Base-by-base conservation (phyloP, 2,888 invertebrate genomes). In the Nebria brevicollis region DNA sequence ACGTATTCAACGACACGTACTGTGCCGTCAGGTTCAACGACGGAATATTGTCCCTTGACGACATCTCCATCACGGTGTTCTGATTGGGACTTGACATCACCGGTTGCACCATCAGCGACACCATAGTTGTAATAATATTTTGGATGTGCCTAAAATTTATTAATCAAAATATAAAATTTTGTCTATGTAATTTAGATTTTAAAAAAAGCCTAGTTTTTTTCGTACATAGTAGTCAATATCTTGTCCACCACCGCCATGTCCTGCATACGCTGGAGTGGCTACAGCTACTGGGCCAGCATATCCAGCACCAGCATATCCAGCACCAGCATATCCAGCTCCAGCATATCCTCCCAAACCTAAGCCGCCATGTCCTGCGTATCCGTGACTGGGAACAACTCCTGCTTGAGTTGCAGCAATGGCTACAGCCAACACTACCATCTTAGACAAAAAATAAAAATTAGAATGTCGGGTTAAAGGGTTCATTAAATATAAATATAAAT, bases 71-170 rank as follows among this genome's bases (percentile, higher is more conserved):
- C 92, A 64, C 93, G 89, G 64, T 90, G 89, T 86, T 93, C 93
- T 89, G 92, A 92, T 84, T 92, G 92, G 1, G 90, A 89, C 86
- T 93, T 93, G 85, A 91, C 90, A 85, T 93, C 93, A 34, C 93
- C 93, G 15, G 92, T 93, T 83, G 91, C 90, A 2, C 92, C 92
- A 85, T 93, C 93, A 7, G 91, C 91, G n/a, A 93, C 92, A 65
- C 92, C 89, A 84, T 93, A 92, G 86, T 92, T 92, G 85, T 91
- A 92, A 72, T 91, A 89, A 85, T 93, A 92, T 87, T 91, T 92
- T 6, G 92, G 92, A 83, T 91, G 89, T 0, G 92, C 89, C 92
- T 92, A 88, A 77, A 85, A 54, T 54, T 54, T 54, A 11, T 11
- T 11, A 1, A 54, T 54, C 2, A 54, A 54, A 54, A 11, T 43